Evolutionary conservation across 2,113 vertebrate genomes (phyloP), one percentile per base, ranked within the genome.

Genomic region (Erinaceus europaeus): DNA sequence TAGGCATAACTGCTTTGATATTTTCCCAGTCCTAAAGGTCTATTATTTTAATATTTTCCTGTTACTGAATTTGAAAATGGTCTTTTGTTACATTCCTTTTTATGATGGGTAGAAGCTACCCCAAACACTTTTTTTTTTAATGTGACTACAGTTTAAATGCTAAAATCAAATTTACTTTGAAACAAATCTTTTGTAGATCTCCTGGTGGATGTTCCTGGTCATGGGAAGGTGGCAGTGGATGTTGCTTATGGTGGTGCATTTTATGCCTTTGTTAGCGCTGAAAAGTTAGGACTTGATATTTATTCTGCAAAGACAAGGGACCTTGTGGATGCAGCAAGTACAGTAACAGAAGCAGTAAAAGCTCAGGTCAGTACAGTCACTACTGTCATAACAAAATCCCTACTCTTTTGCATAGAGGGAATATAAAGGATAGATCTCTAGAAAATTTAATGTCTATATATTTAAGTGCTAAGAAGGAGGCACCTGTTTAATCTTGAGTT

Each of bases 191-290:
- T 93, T 93, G 23, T 93, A 99, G 99, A 98, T 93, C 93, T 98
- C 89, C 68, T 89, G 0, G 94, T 99, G 15, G 87, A 97, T 0
- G 96, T 99, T 80, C 97, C 98, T 5, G 97, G 97, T 23, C 96
- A 96, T 1, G 98, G 98, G 15, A 97, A 97, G 38, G 96, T 99
- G 89, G 71, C 84, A 11, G 97, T 99, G 0, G 98, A 99, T 93
- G 95, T 99, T 2, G 96, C 98, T 50, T 99, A 99, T 0, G 99
- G 99, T 4, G 99, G 99, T 44, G 97, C 99, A 1, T 99, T 98
- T 93, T 99, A 99, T 1, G 98, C 98, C 15, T 98, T 99, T 44
- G 97, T 99, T 29, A 97, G 92, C 0, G 98, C 98, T 0, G 93
- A 98, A 91, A 97, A 91, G 87, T 97, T 99, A 87, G 98, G 98